Conservation (phyloP, 2,888 invertebrate species). For the Drosophila fulvimacula region DNA sequence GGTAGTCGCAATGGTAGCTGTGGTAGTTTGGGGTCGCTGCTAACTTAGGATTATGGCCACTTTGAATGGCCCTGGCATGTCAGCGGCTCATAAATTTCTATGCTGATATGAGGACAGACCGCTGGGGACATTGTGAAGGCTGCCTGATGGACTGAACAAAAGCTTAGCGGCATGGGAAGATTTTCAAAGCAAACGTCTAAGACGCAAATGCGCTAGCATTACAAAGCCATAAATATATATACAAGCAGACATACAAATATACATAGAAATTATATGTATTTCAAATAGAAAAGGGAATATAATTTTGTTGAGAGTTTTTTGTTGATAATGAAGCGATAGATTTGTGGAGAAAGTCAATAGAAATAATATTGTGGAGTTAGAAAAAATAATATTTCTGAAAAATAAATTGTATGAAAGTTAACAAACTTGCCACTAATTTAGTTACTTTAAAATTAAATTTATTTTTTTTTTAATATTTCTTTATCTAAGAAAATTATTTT, state of each 20-base stretch:
- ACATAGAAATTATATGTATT: background rate
- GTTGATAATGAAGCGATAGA: conserved; percentile 25
- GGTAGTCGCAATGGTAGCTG: conserved; percentile 36
- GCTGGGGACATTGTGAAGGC: conserved; percentile 43
- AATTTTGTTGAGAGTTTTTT: conserved; percentile 12
- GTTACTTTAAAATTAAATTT: too few relatives aligned
- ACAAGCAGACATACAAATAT: background rate
- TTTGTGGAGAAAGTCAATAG: too few relatives aligned
- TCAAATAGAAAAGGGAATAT: conserved; percentile 1
- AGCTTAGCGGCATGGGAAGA: conserved; percentile 42
- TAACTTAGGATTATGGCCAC: conserved; percentile 60
- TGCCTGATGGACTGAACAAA: conserved; percentile 46
- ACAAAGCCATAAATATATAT: conserved; percentile 24
- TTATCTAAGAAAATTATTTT: too few relatives aligned
- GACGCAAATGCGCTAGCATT: conserved; percentile 8
- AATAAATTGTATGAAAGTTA: too few relatives aligned
- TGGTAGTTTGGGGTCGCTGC: conserved; percentile 5
- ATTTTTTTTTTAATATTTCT: too few relatives aligned
- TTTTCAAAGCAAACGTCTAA: conserved; percentile 38
- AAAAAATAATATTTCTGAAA: too few relatives aligned
- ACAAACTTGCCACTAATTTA: too few relatives aligned
- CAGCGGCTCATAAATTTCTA: conserved; percentile 72
- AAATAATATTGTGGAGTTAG: too few relatives aligned
- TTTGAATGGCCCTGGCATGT: conserved; percentile 72
- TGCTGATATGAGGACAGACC: conserved; percentile 54